Conservation (phyloP, 2,797 vertebrate genomes). For the Varecia variegata region DNA sequence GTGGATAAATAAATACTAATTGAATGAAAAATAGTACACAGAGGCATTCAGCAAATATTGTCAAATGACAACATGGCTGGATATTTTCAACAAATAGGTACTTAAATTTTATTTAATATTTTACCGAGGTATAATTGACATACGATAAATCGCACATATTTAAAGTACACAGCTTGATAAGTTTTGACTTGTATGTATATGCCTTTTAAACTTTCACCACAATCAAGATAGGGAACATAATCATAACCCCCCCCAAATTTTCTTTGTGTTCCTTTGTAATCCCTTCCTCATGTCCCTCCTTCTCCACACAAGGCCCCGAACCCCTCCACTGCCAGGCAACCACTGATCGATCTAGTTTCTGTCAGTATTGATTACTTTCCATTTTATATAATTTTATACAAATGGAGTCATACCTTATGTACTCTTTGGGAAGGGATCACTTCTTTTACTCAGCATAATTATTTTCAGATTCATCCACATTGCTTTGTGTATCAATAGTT, state of each 20-base stretch:
- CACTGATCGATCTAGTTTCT: not conserved
- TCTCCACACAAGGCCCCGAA: rapidly evolving
- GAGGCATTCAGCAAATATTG: not conserved
- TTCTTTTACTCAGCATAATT: not conserved
- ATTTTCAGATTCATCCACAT: not conserved
- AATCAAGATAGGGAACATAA: not conserved
- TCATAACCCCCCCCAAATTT: not conserved
- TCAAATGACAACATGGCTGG: not conserved
- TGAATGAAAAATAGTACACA: not conserved
- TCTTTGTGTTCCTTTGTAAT: not conserved
- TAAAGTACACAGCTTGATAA: not conserved
- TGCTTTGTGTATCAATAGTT: not conserved
- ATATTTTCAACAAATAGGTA: not conserved
- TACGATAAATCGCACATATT: not conserved
- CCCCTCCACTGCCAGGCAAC: not conserved
- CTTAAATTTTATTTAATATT: not conserved
- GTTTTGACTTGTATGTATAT: not conserved
- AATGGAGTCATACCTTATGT: not conserved
- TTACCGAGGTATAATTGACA: not conserved
- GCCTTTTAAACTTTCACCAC: not conserved
- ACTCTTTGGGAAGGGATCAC: not conserved
- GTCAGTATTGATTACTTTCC: not conserved
- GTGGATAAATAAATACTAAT: no score
- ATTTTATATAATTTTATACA: not conserved
- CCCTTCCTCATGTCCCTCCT: not conserved